phyloP scores from a whole-genome alignment of 2,797 vertebrate genomes.

The Catharus ustulatus region DNA sequence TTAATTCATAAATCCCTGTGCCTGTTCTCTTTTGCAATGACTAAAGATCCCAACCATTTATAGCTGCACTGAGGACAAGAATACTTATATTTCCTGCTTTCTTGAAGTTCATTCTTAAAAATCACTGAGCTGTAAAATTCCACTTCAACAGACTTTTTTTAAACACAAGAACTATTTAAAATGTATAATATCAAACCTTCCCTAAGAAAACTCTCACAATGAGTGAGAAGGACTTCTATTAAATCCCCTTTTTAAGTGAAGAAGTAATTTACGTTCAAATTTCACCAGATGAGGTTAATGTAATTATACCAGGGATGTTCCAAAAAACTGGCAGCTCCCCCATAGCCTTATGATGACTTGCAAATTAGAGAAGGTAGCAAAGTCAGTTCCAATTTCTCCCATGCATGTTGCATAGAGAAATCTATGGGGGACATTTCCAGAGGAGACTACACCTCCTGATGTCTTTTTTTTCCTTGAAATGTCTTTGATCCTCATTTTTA shows the following conservation, averaged over 20 bases:
- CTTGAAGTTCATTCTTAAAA: slow-evolving; percentile 55
- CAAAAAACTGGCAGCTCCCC: slow-evolving; percentile 49
- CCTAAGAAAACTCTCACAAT: background rate
- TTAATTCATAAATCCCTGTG: slow-evolving; percentile 64
- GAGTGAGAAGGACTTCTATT: slow-evolving; percentile 37
- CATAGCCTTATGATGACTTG: slow-evolving; percentile 13
- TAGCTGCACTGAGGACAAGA: slow-evolving; percentile 33
- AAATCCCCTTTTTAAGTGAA: slow-evolving; percentile 43
- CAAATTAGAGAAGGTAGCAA: slow-evolving; percentile 32
- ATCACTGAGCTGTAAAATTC: slow-evolving; percentile 9
- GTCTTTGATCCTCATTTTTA: background rate
- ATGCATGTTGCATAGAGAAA: background rate
- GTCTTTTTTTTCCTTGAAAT: background rate
- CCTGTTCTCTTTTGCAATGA: slow-evolving; percentile 70
- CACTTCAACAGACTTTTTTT: background rate
- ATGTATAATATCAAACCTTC: background rate
- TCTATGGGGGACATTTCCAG: background rate
- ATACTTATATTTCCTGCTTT: slow-evolving; percentile 48
- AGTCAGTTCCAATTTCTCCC: background rate
- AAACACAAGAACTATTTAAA: background rate
- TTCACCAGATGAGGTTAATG: slow-evolving; percentile 55
- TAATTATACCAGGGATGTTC: slow-evolving; percentile 28
- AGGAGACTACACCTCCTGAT: background rate
- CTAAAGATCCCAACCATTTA: slow-evolving; percentile 68
- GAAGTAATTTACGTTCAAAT: slow-evolving; percentile 45